These are phyloP conservation scores for Hypomecis atomaria DNA, from an alignment of 2,888 invertebrate species.

Conservation along the genomic window DNA sequence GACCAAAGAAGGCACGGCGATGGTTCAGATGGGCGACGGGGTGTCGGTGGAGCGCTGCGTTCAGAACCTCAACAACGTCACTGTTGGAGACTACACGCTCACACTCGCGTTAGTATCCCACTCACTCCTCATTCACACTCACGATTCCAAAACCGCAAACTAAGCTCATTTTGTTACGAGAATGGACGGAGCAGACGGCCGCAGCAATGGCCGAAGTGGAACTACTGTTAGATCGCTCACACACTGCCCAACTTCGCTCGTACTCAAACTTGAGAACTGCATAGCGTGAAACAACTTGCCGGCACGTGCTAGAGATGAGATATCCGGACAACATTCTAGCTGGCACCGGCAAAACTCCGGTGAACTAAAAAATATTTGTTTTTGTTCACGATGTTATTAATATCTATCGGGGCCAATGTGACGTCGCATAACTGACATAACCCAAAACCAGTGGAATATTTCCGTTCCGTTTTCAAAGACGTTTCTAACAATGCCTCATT, in stretches of 20 bases:
- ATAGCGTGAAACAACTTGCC: slow-evolving; percentile 15
- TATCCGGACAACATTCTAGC: neutral
- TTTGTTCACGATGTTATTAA: no score
- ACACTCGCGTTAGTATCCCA: slow-evolving; percentile 85
- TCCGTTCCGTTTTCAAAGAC: no score
- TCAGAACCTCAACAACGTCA: slow-evolving; percentile 96
- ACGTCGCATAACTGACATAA: no score
- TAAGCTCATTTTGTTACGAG: slow-evolving; percentile 1
- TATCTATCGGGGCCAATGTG: no score
- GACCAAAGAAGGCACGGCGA: slow-evolving; percentile 99
- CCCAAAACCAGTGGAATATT: no score
- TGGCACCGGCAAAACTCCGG: neutral
- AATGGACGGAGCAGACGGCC: slow-evolving; percentile 3
- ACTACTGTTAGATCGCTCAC: slow-evolving; percentile 14
- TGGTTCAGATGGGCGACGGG: slow-evolving; percentile 99
- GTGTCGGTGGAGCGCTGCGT: slow-evolving; percentile 97
- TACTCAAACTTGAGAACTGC: slow-evolving; percentile 7
- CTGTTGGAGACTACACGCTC: slow-evolving; percentile 90
- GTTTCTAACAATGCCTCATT: no score
- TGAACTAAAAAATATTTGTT: neutral
- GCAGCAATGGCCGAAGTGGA: slow-evolving; percentile 5
- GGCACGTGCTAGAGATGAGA: slow-evolving; percentile 1
- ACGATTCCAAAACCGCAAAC: slow-evolving; percentile 6
- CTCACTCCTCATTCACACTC: neutral
- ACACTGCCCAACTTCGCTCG: slow-evolving; percentile 13